phyloP scores from a whole-genome alignment of 2,797 vertebrate species.

The Enteromius afrohamiltoni region DNA sequence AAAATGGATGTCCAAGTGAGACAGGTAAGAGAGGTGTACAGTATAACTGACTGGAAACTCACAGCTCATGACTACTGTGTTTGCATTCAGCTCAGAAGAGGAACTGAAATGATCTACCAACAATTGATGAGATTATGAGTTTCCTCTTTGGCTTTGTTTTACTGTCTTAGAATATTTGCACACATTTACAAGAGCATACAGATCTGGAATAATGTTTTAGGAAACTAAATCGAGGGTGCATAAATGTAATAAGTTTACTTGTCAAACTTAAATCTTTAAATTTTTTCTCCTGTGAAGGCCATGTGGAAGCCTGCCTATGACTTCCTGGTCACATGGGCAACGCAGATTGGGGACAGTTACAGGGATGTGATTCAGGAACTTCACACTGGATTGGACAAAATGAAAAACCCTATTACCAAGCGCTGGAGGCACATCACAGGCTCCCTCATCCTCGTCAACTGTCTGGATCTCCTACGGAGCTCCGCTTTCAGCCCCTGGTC shows the following conservation, averaged over 20 bases:
- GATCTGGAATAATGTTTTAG: neutral
- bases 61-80: neutral
- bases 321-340: conserved; percentile 95
- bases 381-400: conserved; percentile 91
- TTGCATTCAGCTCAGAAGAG: conserved; percentile 8
- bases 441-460: conserved; percentile 92
- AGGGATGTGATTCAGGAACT: conserved; percentile 96
- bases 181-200: neutral
- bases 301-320: conserved; percentile 99
- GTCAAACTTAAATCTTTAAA: neutral
- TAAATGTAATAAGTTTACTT: neutral
- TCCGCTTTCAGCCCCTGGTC: conserved; percentile 88
- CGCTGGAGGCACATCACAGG: conserved; percentile 97
- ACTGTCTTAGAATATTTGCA: neutral
- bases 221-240: neutral
- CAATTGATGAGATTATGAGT: neutral
- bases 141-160: conserved; percentile 1
- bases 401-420: conserved; percentile 96
- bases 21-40: too few relatives aligned
- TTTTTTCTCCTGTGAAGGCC: conserved; percentile 74
- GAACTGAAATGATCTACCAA: neutral
- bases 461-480: conserved; percentile 87
- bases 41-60: neutral
- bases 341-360: conserved; percentile 94
- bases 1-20: neutral